These are phyloP conservation scores for Palaemon carinicauda DNA, from an alignment of 1,140 invertebrate species.

Conservation along the genomic window DNA sequence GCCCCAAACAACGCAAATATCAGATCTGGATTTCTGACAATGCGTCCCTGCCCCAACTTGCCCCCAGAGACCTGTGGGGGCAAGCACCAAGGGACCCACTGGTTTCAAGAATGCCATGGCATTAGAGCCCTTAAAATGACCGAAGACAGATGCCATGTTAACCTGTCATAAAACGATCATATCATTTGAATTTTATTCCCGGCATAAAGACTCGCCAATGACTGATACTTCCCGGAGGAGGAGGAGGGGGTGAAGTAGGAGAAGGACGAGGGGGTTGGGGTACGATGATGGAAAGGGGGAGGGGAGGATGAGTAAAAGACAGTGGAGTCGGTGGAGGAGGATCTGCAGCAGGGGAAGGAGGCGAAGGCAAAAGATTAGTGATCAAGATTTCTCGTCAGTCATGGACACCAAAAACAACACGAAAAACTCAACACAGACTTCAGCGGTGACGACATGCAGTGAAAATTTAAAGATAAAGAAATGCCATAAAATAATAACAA, in stretches of 20 bases:
- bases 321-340: not conserved
- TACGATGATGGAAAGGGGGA: not conserved
- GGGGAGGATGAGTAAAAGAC: not conserved
- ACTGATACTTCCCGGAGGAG: not conserved
- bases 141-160: not conserved
- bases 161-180: not conserved
- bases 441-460: no score
- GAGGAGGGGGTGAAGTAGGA: not conserved
- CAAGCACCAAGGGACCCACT: not conserved
- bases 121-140: not conserved
- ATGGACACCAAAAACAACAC: no score
- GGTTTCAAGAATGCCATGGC: not conserved
- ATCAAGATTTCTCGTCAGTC: no score
- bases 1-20: not conserved
- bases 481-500: no score
- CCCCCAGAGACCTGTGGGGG: not conserved
- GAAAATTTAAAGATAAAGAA: no score
- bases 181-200: not conserved
- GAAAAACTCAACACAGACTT: no score
- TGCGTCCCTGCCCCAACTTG: not conserved
- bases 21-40: constrained; percentile 6
- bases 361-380: no score
- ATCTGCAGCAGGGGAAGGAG: not conserved
- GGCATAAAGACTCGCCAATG: not conserved
- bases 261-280: not conserved